Evolutionary conservation across 2,113 vertebrate species (phyloP).

Genomic region (Acrocephalus kingi): DNA sequence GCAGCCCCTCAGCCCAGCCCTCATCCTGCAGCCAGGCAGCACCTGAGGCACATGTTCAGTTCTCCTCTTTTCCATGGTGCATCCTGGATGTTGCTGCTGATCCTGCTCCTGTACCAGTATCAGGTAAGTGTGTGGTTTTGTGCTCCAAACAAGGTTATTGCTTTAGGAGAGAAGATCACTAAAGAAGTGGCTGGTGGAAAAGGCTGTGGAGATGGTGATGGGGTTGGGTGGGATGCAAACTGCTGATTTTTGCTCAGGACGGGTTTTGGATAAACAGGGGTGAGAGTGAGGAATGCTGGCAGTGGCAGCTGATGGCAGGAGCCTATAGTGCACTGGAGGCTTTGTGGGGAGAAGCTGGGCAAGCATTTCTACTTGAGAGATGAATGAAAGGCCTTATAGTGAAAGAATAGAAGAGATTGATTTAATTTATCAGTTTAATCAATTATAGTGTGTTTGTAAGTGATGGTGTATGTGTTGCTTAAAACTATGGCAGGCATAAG

Average conservation of each 20-base stretch:
- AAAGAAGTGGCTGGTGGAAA: not conserved
- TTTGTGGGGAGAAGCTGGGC: not conserved
- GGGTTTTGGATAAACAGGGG: not conserved
- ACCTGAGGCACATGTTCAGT: not conserved
- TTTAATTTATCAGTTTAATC: not conserved
- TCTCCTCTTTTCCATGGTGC: rapidly evolving
- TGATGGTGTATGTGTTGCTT: not conserved
- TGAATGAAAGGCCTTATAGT: not conserved
- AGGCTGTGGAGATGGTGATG: not conserved
- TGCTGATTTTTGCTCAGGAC: not conserved
- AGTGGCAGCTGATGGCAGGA: rapidly evolving
- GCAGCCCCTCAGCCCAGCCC: not conserved
- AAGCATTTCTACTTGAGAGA: not conserved
- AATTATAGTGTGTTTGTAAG: not conserved
- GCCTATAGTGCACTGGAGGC: rapidly evolving
- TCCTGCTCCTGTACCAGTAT: rapidly evolving
- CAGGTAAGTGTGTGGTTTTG: not conserved
- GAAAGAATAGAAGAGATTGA: not conserved
- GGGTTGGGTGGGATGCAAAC: not conserved
- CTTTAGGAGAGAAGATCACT: not conserved
- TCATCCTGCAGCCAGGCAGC: not conserved
- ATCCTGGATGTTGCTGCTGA: not conserved
- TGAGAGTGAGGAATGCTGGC: rapidly evolving
- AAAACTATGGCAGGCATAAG: not conserved
- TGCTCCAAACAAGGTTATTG: not conserved